Evolutionary conservation across 1,140 invertebrate genomes (phyloP).

Genomic region (Scaptomyza pallida): DNA sequence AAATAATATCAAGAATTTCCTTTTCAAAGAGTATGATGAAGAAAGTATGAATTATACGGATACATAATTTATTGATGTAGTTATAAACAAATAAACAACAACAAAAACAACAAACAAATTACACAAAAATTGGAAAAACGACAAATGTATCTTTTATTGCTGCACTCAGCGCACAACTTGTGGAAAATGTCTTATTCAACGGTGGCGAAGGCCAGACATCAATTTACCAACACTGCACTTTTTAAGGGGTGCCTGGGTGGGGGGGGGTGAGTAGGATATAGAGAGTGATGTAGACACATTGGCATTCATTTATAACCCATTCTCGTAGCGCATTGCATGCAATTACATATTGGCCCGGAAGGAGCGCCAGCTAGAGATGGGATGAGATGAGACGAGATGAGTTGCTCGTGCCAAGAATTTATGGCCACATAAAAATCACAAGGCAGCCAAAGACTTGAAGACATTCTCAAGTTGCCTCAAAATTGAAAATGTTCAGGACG

Average conservation of each 20-base stretch:
- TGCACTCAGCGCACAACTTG: conserved; percentile 1
- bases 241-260: not conserved
- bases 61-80: conserved; percentile 82
- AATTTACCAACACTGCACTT: conserved; percentile 26
- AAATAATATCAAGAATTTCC: conserved; percentile 29
- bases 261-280: too few relatives aligned
- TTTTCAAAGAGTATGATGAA: conserved; percentile 73
- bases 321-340: conserved; percentile 36
- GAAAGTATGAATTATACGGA: conserved; percentile 74
- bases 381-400: too few relatives aligned
- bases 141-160: conserved; percentile 45
- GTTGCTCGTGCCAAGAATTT: conserved; percentile 52
- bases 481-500: conserved; percentile 38
- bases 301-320: conserved; percentile 43
- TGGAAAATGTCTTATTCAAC: conserved; percentile 28
- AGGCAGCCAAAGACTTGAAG: conserved; percentile 44
- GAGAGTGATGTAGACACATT: conserved; percentile 17
- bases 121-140: conserved; percentile 78
- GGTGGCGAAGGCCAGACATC: conserved; percentile 13
- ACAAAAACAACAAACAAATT: conserved; percentile 70
- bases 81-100: conserved; percentile 78
- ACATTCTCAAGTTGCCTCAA: conserved; percentile 27
- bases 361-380: conserved; percentile 1
- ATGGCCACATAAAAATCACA: conserved; percentile 75
- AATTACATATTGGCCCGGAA: conserved; percentile 33